These are phyloP conservation scores for Calliopsis andreniformis DNA, from an alignment of 1,140 invertebrate species.

Conservation along the genomic window DNA sequence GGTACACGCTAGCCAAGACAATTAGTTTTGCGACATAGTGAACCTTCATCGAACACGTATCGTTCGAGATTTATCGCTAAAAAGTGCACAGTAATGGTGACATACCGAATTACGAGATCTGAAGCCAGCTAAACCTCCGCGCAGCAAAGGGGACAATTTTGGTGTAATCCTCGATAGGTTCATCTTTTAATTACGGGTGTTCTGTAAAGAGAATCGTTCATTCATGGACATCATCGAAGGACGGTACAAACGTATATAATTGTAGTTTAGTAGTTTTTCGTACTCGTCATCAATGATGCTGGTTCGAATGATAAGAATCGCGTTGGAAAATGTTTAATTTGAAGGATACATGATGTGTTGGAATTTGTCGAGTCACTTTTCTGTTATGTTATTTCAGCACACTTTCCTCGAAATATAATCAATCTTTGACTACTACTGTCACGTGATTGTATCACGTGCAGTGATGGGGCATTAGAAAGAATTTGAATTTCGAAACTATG, in stretches of 20 bases:
- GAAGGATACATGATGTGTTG: not conserved
- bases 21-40: not conserved
- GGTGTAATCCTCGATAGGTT: constrained; percentile 13
- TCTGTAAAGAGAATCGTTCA: constrained; percentile 21
- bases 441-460: not conserved
- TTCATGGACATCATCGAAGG: not conserved
- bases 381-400: not conserved
- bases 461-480: too few relatives aligned
- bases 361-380: not conserved
- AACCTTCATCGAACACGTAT: not conserved
- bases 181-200: not conserved
- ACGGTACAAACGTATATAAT: not conserved
- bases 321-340: not conserved
- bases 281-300: not conserved
- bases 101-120: constrained; percentile 20
- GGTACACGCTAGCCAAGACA: not conserved
- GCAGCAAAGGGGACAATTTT: constrained; percentile 25
- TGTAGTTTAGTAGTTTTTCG: not conserved
- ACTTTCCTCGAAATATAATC: not conserved
- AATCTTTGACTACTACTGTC: not conserved
- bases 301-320: not conserved
- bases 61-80: not conserved
- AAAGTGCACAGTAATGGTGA: not conserved
- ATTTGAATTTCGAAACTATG: not conserved
- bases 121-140: constrained; percentile 2